These are phyloP conservation scores for Dicranocentrus wangi DNA, from an alignment of 2,888 invertebrate species.

Conservation along the genomic window DNA sequence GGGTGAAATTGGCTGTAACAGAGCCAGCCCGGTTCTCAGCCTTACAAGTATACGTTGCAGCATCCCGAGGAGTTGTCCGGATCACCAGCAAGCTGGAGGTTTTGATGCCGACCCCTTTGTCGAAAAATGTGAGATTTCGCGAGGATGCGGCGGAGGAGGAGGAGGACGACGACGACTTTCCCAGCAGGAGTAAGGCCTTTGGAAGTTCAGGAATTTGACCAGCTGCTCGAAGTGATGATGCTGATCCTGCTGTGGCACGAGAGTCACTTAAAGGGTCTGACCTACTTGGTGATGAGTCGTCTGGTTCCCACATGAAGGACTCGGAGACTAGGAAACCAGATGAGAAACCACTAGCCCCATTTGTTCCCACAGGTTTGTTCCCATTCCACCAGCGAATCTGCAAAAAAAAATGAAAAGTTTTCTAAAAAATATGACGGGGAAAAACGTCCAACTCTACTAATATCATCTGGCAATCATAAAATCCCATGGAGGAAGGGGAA, in stretches of 20 bases:
- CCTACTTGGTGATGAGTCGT: slow-evolving; percentile 29
- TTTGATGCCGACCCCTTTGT: slow-evolving; percentile 74
- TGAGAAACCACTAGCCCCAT: slow-evolving; percentile 62
- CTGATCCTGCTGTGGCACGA: background rate
- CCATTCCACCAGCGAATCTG: slow-evolving; percentile 71
- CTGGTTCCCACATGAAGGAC: slow-evolving; percentile 59
- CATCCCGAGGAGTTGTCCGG: slow-evolving; percentile 83
- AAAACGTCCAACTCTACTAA: no score
- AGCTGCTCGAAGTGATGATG: slow-evolving; percentile 25
- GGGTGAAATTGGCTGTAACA: slow-evolving; percentile 83
- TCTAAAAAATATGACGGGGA: background rate
- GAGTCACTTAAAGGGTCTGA: slow-evolving; percentile 9
- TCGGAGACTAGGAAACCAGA: slow-evolving; percentile 64
- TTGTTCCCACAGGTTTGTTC: slow-evolving; percentile 66
- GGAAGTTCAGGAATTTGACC: slow-evolving; percentile 35
- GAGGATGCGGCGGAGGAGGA: background rate
- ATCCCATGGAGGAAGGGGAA: no score
- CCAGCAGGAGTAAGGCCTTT: slow-evolving; percentile 13
- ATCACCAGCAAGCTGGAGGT: slow-evolving; percentile 84
- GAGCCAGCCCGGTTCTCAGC: slow-evolving; percentile 88
- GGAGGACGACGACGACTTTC: background rate
- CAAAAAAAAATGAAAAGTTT: slow-evolving; percentile 27
- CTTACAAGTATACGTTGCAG: slow-evolving; percentile 84
- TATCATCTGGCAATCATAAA: no score
- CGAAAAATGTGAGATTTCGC: slow-evolving; percentile 46